Evolutionary conservation across 1,140 invertebrate species (phyloP).

Genomic region (Zaprionus ghesquierei): DNA sequence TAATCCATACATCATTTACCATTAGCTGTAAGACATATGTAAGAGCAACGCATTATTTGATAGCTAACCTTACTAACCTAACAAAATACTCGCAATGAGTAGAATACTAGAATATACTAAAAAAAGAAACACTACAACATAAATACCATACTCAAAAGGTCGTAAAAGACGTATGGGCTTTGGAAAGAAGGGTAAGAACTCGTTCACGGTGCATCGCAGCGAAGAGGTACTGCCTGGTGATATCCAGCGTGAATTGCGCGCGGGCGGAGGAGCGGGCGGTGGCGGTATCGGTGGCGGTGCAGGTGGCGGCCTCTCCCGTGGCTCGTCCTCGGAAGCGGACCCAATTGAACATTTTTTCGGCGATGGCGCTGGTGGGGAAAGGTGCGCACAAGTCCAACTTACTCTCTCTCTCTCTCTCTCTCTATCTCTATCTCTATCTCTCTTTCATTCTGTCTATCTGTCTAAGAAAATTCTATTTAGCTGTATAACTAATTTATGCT

Average conservation of each 20-base stretch:
- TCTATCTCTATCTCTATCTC: slow-evolving; percentile 50
- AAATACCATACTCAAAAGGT: slow-evolving; percentile 85
- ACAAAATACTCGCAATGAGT: slow-evolving; percentile 19
- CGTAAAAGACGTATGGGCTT: slow-evolving; percentile 97
- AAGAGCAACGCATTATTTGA: slow-evolving; percentile 6
- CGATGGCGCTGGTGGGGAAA: slow-evolving; percentile 87
- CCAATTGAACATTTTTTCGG: slow-evolving; percentile 91
- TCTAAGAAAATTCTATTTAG: slow-evolving; percentile 26
- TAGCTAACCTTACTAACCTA: slow-evolving; percentile 39
- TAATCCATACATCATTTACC: background rate
- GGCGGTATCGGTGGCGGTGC: slow-evolving; percentile 39
- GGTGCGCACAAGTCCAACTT: slow-evolving; percentile 85
- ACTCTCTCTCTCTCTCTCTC: slow-evolving; percentile 38
- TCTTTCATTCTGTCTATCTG: slow-evolving; percentile 33
- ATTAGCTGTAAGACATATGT: background rate
- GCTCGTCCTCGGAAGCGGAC: slow-evolving; percentile 95
- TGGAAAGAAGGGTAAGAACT: slow-evolving; percentile 95
- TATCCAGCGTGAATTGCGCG: slow-evolving; percentile 83
- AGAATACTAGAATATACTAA: slow-evolving; percentile 26
- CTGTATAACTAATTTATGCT: slow-evolving; percentile 52
- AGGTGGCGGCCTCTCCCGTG: slow-evolving; percentile 86
- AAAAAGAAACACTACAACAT: slow-evolving; percentile 54
- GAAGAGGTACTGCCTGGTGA: slow-evolving; percentile 95
- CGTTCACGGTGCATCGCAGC: slow-evolving; percentile 97
- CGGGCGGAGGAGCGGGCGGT: slow-evolving; percentile 43